phyloP scores from a whole-genome alignment of 1,140 invertebrate species.

The Drusus annulatus region DNA sequence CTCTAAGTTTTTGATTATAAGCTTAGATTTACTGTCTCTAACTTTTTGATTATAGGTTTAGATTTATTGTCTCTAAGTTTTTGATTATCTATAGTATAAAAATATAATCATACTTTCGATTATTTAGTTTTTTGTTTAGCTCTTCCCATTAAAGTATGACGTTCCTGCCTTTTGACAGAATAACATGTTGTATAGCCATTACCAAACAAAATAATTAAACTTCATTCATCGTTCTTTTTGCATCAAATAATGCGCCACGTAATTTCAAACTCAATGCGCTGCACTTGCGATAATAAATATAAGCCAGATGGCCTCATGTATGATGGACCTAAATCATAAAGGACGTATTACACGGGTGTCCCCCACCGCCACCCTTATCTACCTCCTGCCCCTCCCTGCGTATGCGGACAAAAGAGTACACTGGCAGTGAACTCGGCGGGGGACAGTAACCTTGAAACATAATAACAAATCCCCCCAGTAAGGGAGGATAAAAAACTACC shows the following conservation, averaged over 20 bases:
- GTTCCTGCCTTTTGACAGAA: too few species aligned
- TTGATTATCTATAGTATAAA: too few species aligned
- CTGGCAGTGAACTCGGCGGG: constrained; percentile 23
- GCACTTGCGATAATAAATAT: constrained; percentile 21
- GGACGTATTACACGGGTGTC: background rate
- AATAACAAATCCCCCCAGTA: constrained; percentile 34
- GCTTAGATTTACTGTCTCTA: too few species aligned
- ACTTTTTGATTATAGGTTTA: too few species aligned
- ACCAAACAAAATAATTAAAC: background rate
- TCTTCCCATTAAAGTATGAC: too few species aligned
- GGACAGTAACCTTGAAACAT: constrained; percentile 38
- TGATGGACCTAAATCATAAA: constrained; percentile 35
- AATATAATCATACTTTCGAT: too few species aligned
- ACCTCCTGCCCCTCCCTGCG: background rate
- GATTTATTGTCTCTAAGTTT: too few species aligned
- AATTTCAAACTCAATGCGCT: background rate
- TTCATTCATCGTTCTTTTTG: constrained; percentile 8
- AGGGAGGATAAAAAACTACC: constrained; percentile 38
- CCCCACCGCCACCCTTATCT: background rate
- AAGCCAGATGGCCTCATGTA: constrained; percentile 26
- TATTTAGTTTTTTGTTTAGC: too few species aligned
- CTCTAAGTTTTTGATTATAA: too few species aligned
- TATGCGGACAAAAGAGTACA: background rate
- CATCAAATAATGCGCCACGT: background rate
- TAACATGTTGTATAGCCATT: too few species aligned